phyloP scores from a whole-genome alignment of 2,113 vertebrate genomes.

The Ornithorhynchus anatinus region DNA sequence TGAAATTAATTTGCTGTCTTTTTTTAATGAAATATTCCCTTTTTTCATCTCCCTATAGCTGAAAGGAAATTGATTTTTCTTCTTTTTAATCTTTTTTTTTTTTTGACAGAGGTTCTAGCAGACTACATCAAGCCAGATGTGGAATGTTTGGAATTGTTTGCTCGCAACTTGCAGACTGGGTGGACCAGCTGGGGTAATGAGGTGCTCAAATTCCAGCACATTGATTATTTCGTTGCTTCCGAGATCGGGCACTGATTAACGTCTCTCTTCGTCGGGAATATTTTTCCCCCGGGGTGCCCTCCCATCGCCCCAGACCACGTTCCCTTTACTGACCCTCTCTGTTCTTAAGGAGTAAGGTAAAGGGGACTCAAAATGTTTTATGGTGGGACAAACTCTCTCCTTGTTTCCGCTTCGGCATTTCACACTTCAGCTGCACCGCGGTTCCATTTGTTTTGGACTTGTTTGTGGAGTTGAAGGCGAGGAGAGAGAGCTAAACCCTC shows the following conservation, averaged over 20 bases:
- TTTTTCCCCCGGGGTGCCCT: neutral
- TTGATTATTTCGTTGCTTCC: conserved; percentile 75
- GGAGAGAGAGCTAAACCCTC: too few relatives aligned
- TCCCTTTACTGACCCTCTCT: conserved; percentile 12
- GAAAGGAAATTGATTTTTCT: conserved; percentile 42
- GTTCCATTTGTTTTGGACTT: neutral
- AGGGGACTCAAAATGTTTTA: neutral
- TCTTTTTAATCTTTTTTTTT: conserved; percentile 4
- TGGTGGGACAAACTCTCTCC: neutral
- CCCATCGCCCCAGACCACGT: neutral
- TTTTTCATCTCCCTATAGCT: conserved; percentile 44
- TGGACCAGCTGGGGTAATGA: conserved; percentile 99
- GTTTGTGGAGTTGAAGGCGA: too few relatives aligned
- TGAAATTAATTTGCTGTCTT: conserved; percentile 68
- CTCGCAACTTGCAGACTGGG: conserved; percentile 88
- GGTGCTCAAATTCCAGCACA: conserved; percentile 92
- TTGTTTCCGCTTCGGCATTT: neutral
- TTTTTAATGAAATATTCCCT: conserved; percentile 52
- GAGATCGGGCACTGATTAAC: conserved; percentile 41
- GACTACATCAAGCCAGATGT: conserved; percentile 75
- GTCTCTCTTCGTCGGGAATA: neutral
- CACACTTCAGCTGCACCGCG: neutral
- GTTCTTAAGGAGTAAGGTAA: conserved; percentile 9
- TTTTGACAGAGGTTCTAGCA: conserved; percentile 80
- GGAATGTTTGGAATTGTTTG: conserved; percentile 90